Conservation (phyloP, 2,888 invertebrate species). For the Drosophila austrosaltans region DNA sequence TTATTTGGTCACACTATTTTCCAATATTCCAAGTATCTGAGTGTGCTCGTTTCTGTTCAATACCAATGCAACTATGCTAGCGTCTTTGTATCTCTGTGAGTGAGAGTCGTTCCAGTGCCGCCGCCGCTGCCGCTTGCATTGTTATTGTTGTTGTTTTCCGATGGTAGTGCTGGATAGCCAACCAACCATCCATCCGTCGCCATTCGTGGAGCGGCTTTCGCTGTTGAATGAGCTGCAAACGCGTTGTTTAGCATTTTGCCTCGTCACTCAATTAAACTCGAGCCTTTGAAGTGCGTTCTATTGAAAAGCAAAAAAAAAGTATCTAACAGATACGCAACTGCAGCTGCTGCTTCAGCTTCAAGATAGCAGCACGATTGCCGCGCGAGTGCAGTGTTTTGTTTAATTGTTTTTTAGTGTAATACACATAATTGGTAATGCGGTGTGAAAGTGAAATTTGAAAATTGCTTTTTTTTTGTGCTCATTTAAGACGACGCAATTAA, state of each 20-base stretch:
- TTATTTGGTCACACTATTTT: not conserved
- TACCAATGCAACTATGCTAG: constrained; percentile 29
- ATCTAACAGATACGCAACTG: constrained; percentile 60
- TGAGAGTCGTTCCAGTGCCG: constrained; percentile 29
- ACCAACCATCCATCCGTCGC: constrained; percentile 37
- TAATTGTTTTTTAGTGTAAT: constrained; percentile 42
- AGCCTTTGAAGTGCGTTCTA: constrained; percentile 25
- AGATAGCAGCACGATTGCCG: constrained; percentile 21
- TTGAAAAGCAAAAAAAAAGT: constrained; percentile 11
- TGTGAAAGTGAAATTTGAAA: constrained; percentile 71
- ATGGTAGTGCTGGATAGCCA: constrained; percentile 34
- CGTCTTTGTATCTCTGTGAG: constrained; percentile 24
- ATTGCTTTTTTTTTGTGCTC: not conserved
- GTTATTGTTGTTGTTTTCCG: constrained; percentile 37
- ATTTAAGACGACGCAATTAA: constrained; percentile 64
- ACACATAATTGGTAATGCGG: constrained; percentile 43
- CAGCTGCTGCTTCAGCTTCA: constrained; percentile 50
- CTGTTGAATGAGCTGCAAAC: constrained; percentile 67
- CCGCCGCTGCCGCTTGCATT: constrained; percentile 27
- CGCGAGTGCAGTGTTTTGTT: constrained; percentile 52
- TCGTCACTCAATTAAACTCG: constrained; percentile 19
- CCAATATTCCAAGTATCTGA: not conserved
- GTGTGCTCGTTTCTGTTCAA: constrained; percentile 18
- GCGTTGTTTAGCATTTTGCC: constrained; percentile 30
- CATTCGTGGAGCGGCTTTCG: constrained; percentile 77